Evolutionary conservation across 2,888 invertebrate genomes (phyloP).

Genomic region (Dione vanillae): DNA sequence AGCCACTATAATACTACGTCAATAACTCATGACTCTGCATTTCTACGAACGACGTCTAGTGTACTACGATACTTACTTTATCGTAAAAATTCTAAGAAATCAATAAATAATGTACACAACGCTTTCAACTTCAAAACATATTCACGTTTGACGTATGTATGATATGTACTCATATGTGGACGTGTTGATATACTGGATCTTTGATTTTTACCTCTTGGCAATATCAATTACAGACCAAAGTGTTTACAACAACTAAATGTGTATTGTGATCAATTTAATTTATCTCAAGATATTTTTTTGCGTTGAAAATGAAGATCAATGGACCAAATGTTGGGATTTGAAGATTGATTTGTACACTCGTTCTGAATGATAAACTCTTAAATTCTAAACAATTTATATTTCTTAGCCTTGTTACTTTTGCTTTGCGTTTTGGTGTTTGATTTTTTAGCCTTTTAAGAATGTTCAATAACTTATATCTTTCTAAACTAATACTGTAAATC

Average conservation of each 20-base stretch:
- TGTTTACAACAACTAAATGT: not conserved
- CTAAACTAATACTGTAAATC: too few relatives aligned
- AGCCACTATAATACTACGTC: too few relatives aligned
- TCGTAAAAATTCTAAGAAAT: not conserved
- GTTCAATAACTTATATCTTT: too few relatives aligned
- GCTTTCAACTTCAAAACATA: not conserved
- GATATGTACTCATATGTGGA: too few relatives aligned
- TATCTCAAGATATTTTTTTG: slow-evolving; percentile 22
- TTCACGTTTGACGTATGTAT: not conserved
- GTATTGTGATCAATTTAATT: slow-evolving; percentile 17
- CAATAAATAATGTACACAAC: not conserved
- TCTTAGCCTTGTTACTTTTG: not conserved
- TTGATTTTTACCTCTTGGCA: slow-evolving; percentile 1
- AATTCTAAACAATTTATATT: slow-evolving; percentile 8
- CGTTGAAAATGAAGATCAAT: slow-evolving; percentile 25
- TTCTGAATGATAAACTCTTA: slow-evolving; percentile 8
- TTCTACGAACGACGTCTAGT: too few relatives aligned
- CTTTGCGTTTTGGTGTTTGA: not conserved
- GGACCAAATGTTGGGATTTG: slow-evolving; percentile 16
- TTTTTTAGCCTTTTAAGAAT: too few relatives aligned
- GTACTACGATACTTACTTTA: too few relatives aligned
- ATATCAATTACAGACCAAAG: not conserved
- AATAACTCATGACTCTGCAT: too few relatives aligned
- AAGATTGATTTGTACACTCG: slow-evolving; percentile 18
- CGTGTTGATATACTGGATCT: slow-evolving; percentile 6